A percentile compares a stretch with the other conserved stretches of the same genome.
These are phyloP conservation scores for Ischnura elegans DNA, from an alignment of 2,888 invertebrate species.

Conservation along the genomic window DNA sequence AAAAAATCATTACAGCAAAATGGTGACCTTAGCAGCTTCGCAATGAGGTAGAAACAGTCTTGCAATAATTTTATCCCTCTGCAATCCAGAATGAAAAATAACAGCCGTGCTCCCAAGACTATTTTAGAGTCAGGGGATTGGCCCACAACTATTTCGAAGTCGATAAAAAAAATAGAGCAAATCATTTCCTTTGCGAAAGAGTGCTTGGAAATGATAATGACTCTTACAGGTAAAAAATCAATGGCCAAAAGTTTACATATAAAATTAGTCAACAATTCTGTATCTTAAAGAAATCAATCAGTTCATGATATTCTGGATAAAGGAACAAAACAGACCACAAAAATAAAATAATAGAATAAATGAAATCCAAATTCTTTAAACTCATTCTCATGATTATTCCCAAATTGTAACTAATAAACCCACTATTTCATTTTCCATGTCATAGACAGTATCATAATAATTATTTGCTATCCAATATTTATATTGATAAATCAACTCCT, in stretches of 20 bases:
- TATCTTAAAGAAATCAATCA: conserved; percentile 40
- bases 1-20: conserved; percentile 32
- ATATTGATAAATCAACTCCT: background rate
- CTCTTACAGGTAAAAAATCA: conserved; percentile 11
- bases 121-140: background rate
- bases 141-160: background rate
- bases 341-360: conserved; percentile 31
- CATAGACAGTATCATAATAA: background rate
- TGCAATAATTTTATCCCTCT: conserved; percentile 20
- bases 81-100: background rate
- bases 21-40: conserved; percentile 36
- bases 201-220: background rate
- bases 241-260: background rate
- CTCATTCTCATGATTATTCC: conserved; percentile 40
- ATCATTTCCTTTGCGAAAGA: background rate
- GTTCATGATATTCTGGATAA: background rate
- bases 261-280: conserved; percentile 57
- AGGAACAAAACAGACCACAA: background rate
- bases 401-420: conserved; percentile 34
- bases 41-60: conserved; percentile 52
- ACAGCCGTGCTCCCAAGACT: background rate
- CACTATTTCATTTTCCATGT: conserved; percentile 9
- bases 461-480: conserved; percentile 33
- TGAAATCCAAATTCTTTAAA: conserved; percentile 8
- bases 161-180: background rate